Percentiles rank a stretch among this genome's conserved stretches.
Evolutionary conservation across 2,888 invertebrate genomes (phyloP).

Genomic region (Tricholauxania praeusta): DNA sequence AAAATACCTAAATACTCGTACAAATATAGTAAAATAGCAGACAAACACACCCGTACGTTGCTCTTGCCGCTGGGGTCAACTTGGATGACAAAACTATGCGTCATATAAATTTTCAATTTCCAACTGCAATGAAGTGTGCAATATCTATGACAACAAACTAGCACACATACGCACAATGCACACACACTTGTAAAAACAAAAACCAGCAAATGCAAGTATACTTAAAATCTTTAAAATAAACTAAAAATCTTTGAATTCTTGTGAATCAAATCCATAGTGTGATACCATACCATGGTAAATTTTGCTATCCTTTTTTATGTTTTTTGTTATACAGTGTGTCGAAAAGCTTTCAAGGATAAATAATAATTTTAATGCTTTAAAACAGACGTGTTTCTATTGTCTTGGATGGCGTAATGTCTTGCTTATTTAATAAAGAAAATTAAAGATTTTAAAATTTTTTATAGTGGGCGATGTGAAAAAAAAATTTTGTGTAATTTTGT

Average conservation of each 20-base stretch:
- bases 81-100: too few relatives aligned
- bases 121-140: conserved; percentile 22
- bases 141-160: conserved; percentile 2
- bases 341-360: background rate
- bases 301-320: background rate
- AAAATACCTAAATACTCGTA: too few relatives aligned
- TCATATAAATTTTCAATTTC: conserved; percentile 27
- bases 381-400: too few relatives aligned
- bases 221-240: conserved; percentile 23
- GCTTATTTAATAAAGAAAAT: too few relatives aligned
- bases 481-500: too few relatives aligned
- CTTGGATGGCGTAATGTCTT: too few relatives aligned
- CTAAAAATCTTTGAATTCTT: conserved; percentile 23
- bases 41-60: too few relatives aligned
- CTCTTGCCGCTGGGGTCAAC: too few relatives aligned
- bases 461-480: too few relatives aligned
- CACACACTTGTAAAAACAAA: background rate
- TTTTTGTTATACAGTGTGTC: background rate
- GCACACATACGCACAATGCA: background rate
- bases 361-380: too few relatives aligned
- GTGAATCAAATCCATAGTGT: conserved; percentile 5
- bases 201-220: background rate
- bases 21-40: too few relatives aligned
- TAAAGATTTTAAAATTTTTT: too few relatives aligned
- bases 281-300: background rate